A percentile compares a stretch with the other conserved stretches of the same genome.
Conservation (phyloP, 2,888 invertebrate genomes). For the Choreutis nemorana region DNA sequence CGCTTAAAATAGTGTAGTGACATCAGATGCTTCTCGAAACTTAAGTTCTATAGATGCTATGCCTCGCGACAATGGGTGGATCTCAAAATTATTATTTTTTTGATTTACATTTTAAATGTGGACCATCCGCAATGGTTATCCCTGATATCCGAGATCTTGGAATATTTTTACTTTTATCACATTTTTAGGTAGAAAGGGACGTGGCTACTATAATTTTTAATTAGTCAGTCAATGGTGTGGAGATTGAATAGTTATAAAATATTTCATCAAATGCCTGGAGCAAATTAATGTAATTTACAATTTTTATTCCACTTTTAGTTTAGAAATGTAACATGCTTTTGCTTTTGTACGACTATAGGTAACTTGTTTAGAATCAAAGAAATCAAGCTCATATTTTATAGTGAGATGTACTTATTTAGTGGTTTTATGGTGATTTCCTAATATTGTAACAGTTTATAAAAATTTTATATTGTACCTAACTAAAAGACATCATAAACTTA, state of each 20-base stretch:
- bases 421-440: constrained; percentile 14
- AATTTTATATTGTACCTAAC: constrained; percentile 3
- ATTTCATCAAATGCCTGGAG: constrained; percentile 42
- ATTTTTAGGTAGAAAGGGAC: constrained; percentile 29
- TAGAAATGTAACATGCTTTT: constrained; percentile 17
- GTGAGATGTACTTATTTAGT: constrained; percentile 42
- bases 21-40: constrained; percentile 34
- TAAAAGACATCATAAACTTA: neutral
- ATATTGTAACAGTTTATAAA: constrained; percentile 21
- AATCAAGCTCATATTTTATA: constrained; percentile 35
- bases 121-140: neutral
- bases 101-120: constrained; percentile 5
- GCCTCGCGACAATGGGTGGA: constrained; percentile 35
- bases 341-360: constrained; percentile 20
- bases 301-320: constrained; percentile 38
- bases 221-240: constrained; percentile 38
- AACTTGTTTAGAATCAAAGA: constrained; percentile 7
- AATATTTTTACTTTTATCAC: constrained; percentile 33
- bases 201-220: constrained; percentile 33
- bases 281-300: constrained; percentile 44
- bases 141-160: constrained; percentile 1
- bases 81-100: constrained; percentile 32
- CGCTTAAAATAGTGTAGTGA: constrained; percentile 44
- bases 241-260: constrained; percentile 22
- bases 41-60: constrained; percentile 35